phyloP scores from a whole-genome alignment of 2,797 vertebrate species.

The Morelia viridis region DNA sequence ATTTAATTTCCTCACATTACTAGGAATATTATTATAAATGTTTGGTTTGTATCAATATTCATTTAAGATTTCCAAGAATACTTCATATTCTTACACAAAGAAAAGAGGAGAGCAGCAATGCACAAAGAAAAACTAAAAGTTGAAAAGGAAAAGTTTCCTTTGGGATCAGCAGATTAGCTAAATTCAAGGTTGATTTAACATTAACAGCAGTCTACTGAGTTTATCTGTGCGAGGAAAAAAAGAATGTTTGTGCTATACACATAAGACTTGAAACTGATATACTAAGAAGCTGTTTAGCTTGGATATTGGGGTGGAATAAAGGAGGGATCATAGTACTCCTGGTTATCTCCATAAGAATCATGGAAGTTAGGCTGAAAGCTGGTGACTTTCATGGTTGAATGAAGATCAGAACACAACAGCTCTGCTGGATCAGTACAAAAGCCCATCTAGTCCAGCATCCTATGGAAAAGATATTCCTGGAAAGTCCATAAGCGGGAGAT shows the following conservation, averaged over 20 bases:
- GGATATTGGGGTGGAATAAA: neutral
- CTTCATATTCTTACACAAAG: conserved; percentile 41
- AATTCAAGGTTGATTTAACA: conserved; percentile 34
- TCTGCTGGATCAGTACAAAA: neutral
- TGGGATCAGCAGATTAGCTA: neutral
- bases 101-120: conserved; percentile 27
- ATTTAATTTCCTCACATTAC: conserved; percentile 63
- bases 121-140: neutral
- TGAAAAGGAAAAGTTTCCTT: conserved; percentile 1
- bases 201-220: neutral
- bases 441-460: neutral
- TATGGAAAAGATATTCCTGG: neutral
- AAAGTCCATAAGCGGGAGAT: neutral
- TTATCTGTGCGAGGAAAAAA: neutral
- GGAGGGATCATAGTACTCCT: neutral
- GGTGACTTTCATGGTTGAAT: neutral
- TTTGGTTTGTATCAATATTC: conserved; percentile 56
- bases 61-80: conserved; percentile 47
- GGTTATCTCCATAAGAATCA: neutral
- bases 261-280: neutral
- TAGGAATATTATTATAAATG: conserved; percentile 63
- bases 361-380: neutral
- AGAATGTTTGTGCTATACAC: neutral
- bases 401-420: neutral
- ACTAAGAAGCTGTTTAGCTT: neutral